phyloP scores from a whole-genome alignment of 2,797 vertebrate species.

The Ptychadena robeensis region DNA sequence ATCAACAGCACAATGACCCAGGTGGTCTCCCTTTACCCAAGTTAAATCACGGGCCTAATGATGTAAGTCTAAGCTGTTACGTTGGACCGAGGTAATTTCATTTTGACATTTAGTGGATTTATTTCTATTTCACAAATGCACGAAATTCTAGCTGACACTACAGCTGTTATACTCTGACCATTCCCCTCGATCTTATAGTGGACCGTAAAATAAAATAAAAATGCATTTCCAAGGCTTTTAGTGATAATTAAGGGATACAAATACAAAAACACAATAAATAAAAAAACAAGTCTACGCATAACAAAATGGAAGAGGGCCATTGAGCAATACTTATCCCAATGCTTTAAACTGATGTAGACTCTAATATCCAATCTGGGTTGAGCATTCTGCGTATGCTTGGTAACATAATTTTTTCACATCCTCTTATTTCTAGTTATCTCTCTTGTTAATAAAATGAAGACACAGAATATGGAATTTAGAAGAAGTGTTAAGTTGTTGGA shows the following conservation, averaged over 20 bases:
- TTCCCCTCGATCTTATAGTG: too few species aligned
- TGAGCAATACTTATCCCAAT: background rate
- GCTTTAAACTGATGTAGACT: background rate
- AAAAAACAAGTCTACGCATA: background rate
- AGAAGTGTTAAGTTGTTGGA: too few species aligned
- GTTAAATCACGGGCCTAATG: background rate
- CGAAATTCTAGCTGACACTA: background rate
- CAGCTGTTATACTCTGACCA: background rate
- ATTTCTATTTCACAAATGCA: background rate
- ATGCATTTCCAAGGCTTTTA: background rate
- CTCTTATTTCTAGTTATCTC: too few species aligned
- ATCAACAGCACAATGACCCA: slow-evolving; percentile 15
- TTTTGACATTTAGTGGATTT: too few species aligned
- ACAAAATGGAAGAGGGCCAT: background rate
- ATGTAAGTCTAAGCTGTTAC: background rate
- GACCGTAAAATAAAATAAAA: too few species aligned
- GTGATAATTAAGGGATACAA: background rate
- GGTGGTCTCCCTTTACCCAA: background rate
- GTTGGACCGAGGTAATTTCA: background rate
- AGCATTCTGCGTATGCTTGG: background rate
- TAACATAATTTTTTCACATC: background rate
- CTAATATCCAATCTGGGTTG: background rate
- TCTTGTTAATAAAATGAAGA: background rate
- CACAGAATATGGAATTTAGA: background rate
- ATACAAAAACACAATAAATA: too few species aligned